Evolutionary conservation across 92 coral and sea anemone genomes (phyloP).

Genomic region (Isaurus tuberculatus): DNA sequence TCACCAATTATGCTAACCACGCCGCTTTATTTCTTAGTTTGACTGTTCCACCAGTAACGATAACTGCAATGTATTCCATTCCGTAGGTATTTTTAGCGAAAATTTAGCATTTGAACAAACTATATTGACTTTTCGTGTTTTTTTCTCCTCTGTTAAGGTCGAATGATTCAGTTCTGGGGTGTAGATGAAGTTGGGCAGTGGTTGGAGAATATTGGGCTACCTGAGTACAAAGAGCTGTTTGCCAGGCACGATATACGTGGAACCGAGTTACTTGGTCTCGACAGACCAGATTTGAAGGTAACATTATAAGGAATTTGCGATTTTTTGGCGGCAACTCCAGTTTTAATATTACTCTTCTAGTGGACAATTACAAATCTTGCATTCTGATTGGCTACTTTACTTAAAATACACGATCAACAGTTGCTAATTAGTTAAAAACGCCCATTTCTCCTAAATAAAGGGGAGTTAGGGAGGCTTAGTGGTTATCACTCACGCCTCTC

Average conservation of each 20-base stretch:
- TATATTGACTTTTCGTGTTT: not conserved
- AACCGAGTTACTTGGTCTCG: conserved; percentile 77
- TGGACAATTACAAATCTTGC: no score
- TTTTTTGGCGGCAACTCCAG: not conserved
- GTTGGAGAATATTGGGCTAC: conserved; percentile 89
- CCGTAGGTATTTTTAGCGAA: not conserved
- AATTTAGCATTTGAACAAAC: not conserved
- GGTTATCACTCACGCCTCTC: no score
- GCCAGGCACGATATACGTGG: conserved; percentile 87
- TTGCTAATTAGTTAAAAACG: no score
- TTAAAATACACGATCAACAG: no score
- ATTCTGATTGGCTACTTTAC: no score
- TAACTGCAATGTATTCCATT: not conserved
- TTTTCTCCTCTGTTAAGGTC: conserved; percentile 60
- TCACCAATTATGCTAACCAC: no score
- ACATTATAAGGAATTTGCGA: not conserved
- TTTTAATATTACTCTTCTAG: no score
- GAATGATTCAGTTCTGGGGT: conserved; percentile 97
- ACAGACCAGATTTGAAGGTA: conserved; percentile 88
- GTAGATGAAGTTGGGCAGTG: conserved; percentile 92
- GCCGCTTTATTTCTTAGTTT: no score
- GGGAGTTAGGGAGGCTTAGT: no score
- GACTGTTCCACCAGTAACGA: no score
- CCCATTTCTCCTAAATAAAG: no score
- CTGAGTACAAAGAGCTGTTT: conserved; percentile 84